phyloP scores from a whole-genome alignment of 1,140 invertebrate genomes.

The Anastrepha obliqua region DNA sequence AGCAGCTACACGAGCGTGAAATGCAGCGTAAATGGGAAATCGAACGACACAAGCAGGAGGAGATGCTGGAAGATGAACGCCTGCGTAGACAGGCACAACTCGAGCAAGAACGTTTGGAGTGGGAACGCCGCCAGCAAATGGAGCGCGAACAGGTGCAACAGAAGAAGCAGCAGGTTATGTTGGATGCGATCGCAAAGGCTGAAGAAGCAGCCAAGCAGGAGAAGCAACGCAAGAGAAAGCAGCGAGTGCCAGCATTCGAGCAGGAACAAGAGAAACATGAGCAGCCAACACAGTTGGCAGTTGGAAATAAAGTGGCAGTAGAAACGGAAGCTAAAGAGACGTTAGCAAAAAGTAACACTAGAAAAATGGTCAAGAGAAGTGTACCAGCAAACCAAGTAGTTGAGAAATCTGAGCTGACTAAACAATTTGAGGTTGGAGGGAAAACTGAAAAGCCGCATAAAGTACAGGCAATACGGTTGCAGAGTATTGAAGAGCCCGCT shows the following conservation, averaged over 20 bases:
- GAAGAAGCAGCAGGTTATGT: conserved; percentile 76
- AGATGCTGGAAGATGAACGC: conserved; percentile 79
- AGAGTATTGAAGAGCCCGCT: neutral
- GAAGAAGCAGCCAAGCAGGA: conserved; percentile 76
- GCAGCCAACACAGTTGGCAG: neutral
- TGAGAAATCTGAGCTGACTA: neutral
- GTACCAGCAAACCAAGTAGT: neutral
- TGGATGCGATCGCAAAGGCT: conserved; percentile 77
- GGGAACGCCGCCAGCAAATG: conserved; percentile 75
- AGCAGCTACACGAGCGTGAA: conserved; percentile 81
- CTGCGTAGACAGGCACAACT: conserved; percentile 77
- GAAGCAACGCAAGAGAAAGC: conserved; percentile 72
- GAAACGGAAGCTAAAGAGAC: neutral
- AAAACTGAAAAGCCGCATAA: neutral
- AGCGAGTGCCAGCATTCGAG: conserved; percentile 51
- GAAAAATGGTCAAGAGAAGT: neutral
- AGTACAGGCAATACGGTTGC: neutral
- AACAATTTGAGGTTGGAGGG: neutral
- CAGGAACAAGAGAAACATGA: neutral
- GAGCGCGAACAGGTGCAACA: conserved; percentile 77
- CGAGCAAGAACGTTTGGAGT: conserved; percentile 77
- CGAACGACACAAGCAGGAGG: conserved; percentile 77
- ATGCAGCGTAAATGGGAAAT: conserved; percentile 77
- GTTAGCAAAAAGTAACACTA: neutral
- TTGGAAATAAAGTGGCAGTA: too few relatives aligned